phyloP scores from a whole-genome alignment of 2,797 vertebrate genomes.

The Adelosebastes latens region DNA sequence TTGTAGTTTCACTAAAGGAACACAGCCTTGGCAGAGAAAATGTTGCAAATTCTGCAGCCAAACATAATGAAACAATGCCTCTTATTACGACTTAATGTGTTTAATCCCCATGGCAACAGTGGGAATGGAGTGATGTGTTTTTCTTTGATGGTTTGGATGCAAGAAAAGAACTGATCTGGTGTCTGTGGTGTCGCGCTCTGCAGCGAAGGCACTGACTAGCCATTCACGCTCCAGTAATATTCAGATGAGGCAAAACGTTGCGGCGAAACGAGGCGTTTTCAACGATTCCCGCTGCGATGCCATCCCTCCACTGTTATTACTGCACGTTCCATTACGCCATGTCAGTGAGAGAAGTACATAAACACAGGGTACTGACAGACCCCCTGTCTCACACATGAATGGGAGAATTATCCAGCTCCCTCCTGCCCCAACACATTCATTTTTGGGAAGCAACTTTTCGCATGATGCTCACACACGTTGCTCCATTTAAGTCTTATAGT shows the following conservation, averaged over 20 bases:
- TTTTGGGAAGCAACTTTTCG: slow-evolving; percentile 32
- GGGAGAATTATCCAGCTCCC: slow-evolving; percentile 57
- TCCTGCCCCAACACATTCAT: slow-evolving; percentile 38
- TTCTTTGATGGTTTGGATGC: background rate
- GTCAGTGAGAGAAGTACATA: slow-evolving; percentile 75
- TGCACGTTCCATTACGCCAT: slow-evolving; percentile 68
- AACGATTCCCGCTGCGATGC: slow-evolving; percentile 70
- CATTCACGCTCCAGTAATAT: slow-evolving; percentile 66
- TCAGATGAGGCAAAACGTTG: slow-evolving; percentile 60
- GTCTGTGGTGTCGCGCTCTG: background rate
- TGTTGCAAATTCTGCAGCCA: slow-evolving; percentile 12
- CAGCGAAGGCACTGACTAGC: slow-evolving; percentile 7
- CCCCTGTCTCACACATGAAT: slow-evolving; percentile 60
- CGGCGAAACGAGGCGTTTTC: slow-evolving; percentile 65
- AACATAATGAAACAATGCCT: slow-evolving; percentile 39
- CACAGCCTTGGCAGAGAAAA: slow-evolving; percentile 27
- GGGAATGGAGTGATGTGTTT: slow-evolving; percentile 3
- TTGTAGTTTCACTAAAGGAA: slow-evolving; percentile 9
- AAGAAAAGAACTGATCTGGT: background rate
- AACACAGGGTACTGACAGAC: slow-evolving; percentile 76
- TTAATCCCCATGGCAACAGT: slow-evolving; percentile 37
- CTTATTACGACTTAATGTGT: slow-evolving; percentile 28
- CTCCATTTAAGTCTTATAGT: slow-evolving; percentile 8
- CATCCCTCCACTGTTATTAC: slow-evolving; percentile 81
- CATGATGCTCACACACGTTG: background rate